Evolutionary conservation across 2,888 invertebrate genomes (phyloP).

Genomic region (Ornithoptera alexandrae): DNA sequence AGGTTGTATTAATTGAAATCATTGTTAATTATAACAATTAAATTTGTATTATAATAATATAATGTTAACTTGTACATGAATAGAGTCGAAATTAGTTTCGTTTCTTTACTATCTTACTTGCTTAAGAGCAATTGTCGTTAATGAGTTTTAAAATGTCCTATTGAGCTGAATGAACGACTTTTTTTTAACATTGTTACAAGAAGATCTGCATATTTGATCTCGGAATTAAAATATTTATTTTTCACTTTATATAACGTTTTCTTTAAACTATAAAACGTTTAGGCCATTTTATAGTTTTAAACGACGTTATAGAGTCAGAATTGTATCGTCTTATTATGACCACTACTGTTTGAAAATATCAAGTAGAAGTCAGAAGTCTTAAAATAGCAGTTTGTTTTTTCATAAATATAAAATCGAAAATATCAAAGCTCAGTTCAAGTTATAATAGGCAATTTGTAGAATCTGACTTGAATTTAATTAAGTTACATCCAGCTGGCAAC

Average conservation of each 20-base stretch:
- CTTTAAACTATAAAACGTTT: no score
- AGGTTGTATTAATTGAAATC: not conserved
- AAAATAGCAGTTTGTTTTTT: no score
- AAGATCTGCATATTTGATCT: conserved; percentile 1
- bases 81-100: not conserved
- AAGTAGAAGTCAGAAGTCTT: no score
- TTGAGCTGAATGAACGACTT: not conserved
- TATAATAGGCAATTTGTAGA: not conserved
- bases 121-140: not conserved
- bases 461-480: conserved; percentile 6
- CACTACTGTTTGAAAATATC: no score
- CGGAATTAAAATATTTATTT: not conserved
- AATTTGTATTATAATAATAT: not conserved
- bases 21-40: not conserved
- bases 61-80: not conserved
- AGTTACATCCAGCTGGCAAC: conserved; percentile 9
- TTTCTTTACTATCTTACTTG: not conserved
- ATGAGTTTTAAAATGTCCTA: not conserved
- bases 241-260: not conserved
- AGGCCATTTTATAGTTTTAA: no score
- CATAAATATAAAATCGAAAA: not conserved
- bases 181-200: not conserved
- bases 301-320: no score
- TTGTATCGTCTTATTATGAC: no score
- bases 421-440: not conserved